Conservation (phyloP, 2,888 invertebrate genomes). For the Melieria picta region DNA sequence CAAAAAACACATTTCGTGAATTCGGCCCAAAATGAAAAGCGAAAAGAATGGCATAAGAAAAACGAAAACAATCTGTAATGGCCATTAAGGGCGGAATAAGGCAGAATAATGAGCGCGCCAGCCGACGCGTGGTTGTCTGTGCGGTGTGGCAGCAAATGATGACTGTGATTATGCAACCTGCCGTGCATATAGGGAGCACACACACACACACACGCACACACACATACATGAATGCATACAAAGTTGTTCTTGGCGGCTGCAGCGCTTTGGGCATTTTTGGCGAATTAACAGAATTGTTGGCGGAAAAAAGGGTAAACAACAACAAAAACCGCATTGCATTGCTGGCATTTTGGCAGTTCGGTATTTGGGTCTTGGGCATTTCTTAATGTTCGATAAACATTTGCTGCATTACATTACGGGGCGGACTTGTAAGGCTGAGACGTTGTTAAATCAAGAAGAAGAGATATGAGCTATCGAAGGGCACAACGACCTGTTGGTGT, state of each 20-base stretch:
- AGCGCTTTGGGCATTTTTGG: slow-evolving; percentile 28
- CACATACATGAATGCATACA: slow-evolving; percentile 12
- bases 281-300: slow-evolving; percentile 33
- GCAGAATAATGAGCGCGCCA: not conserved
- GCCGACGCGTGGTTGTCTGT: no score
- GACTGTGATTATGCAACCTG: slow-evolving; percentile 32
- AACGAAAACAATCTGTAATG: slow-evolving; percentile 24
- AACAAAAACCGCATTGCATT: not conserved
- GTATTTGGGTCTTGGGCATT: no score
- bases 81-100: slow-evolving; percentile 27
- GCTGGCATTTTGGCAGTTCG: not conserved
- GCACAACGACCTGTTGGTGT: no score
- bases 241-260: not conserved
- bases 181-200: not conserved
- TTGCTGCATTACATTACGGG: not conserved
- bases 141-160: slow-evolving; percentile 13
- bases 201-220: not conserved
- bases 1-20: slow-evolving; percentile 10
- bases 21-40: not conserved
- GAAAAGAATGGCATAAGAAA: not conserved
- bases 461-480: no score
- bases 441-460: no score
- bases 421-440: no score
- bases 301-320: not conserved
- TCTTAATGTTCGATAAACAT: not conserved